Evolutionary conservation across 2,888 invertebrate genomes (phyloP).

Genomic region (Stenolophus ochropezus): DNA sequence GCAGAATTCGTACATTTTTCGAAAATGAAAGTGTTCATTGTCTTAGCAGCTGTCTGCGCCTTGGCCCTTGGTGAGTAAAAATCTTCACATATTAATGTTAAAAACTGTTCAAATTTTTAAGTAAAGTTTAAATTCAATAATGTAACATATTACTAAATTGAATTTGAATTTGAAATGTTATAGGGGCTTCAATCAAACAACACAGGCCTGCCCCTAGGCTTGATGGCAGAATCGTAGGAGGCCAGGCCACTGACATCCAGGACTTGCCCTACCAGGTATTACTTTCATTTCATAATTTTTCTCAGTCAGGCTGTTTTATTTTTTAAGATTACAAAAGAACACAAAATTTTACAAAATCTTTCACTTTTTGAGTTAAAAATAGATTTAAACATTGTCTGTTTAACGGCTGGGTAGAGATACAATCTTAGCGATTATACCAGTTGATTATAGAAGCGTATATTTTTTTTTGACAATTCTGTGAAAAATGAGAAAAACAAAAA

Average conservation of each 20-base stretch:
- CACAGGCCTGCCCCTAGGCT: not conserved
- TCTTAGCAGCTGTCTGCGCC: not conserved
- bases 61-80: not conserved
- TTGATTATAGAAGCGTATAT: too few relatives aligned
- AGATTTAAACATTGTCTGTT: too few relatives aligned
- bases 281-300: not conserved
- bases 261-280: conserved; percentile 41
- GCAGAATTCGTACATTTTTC: not conserved
- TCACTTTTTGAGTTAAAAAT: too few relatives aligned
- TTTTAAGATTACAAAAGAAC: too few relatives aligned
- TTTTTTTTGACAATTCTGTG: too few relatives aligned
- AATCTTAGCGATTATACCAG: too few relatives aligned
- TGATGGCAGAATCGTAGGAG: conserved; percentile 69
- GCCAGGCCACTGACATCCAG: conserved; percentile 61
- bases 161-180: too few relatives aligned
- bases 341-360: too few relatives aligned
- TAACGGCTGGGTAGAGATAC: too few relatives aligned
- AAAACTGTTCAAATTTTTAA: too few relatives aligned
- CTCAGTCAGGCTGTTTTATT: not conserved
- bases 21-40: not conserved
- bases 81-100: too few relatives aligned
- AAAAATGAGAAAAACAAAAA: too few relatives aligned
- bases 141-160: not conserved
- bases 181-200: not conserved
- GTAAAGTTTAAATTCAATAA: not conserved